Base-by-base conservation (phyloP, 1,140 invertebrate species). In the Brachionus plicatilis region DNA sequence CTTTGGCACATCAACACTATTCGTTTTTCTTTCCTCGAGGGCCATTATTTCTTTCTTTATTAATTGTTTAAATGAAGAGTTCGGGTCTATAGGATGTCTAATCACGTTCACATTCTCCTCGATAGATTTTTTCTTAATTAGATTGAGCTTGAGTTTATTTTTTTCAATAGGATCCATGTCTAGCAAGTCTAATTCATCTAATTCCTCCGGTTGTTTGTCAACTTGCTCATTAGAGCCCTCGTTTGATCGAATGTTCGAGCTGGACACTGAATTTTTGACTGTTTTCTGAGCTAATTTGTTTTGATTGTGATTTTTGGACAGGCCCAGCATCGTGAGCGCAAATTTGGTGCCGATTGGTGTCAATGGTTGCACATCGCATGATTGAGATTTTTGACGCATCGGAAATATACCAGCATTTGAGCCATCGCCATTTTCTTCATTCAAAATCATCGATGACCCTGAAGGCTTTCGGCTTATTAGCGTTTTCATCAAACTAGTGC, bases 401-500 rank as follows among this genome's bases (percentile, higher is more conserved):
- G 53, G 17, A 60, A 60, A 60, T 27, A 60, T 60, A 20, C n/a
- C 20, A 20, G n/a, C 20, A 27, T 11, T 76, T 14, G 72, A 76
- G 43, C 1, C 43, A 6, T 76, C 27, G 53, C 17, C 9, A 27
- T 76, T 50, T 27, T 37, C 20, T 27, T 76, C 66, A n/a, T 37
- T 70, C 1, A 9, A 37, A 33, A 33, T 33, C 24, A 37, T 24
- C 12, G 27, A 33, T n/a, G 37, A 70, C 9, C 12, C 41, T 3
- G 72, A 50, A 29, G 41, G 33, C 20, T 68, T 78, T 12, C 84
- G 60, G 8, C 87, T 87, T 60, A 89, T 88, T 27, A 89, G 87
- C 14, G 88, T 87, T 85, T 90, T 90, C 88, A 89, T 88, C 43
- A 90, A 86, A 85, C 88, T 89, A 41, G 88, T 89, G 11, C 88